phyloP scores from a whole-genome alignment of 2,888 invertebrate genomes.

The Eueremaeus valkanovi region DNA sequence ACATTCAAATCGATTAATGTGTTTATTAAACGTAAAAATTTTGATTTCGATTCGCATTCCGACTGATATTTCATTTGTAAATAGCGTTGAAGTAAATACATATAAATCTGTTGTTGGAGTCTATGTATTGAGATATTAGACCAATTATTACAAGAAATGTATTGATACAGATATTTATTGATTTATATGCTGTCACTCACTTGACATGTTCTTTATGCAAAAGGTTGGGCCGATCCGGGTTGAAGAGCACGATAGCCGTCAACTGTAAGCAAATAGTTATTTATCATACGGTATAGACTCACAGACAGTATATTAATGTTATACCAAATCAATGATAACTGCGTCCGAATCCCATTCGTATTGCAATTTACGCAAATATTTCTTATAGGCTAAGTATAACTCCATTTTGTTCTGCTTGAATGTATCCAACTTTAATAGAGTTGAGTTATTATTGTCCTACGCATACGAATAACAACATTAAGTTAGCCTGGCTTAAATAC shows the following conservation, averaged over 20 bases:
- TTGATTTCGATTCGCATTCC: slow-evolving; percentile 44
- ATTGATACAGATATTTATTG: not conserved
- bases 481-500: too few species aligned
- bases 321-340: slow-evolving; percentile 58
- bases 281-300: too few species aligned
- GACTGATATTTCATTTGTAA: slow-evolving; percentile 43
- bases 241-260: slow-evolving; percentile 84
- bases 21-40: slow-evolving; percentile 79
- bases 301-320: not conserved
- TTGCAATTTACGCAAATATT: slow-evolving; percentile 79
- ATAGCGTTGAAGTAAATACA: slow-evolving; percentile 46
- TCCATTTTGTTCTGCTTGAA: slow-evolving; percentile 79
- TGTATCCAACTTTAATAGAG: slow-evolving; percentile 66
- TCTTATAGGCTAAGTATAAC: slow-evolving; percentile 79
- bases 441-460: not conserved
- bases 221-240: slow-evolving; percentile 72
- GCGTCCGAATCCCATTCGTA: slow-evolving; percentile 79
- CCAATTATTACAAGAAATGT: not conserved
- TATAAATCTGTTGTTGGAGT: slow-evolving; percentile 41
- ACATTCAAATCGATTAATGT: slow-evolving; percentile 84
- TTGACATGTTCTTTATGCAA: slow-evolving; percentile 76
- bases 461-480: too few species aligned
- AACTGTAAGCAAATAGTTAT: slow-evolving; percentile 61
- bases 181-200: not conserved
- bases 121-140: too few species aligned